Base-by-base conservation (phyloP, 2,797 vertebrate genomes). In the Arnoldichthys spilopterus region DNA sequence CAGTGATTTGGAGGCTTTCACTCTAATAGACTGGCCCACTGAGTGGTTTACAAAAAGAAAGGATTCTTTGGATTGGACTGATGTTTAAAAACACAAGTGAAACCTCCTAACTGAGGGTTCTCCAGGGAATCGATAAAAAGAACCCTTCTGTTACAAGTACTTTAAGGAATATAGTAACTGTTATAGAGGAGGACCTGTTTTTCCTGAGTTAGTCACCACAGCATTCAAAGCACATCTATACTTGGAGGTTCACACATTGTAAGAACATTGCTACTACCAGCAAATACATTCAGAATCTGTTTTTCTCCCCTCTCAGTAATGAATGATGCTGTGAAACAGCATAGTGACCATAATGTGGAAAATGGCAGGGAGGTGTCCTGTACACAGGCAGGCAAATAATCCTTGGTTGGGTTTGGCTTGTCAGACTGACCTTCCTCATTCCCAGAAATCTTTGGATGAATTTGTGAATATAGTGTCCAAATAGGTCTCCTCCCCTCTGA, bases 401-500 rank as follows among this genome's bases (percentile, higher is more conserved):
- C 47, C 26, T 26, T 30, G 45, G 66, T 49, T 49, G 45, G 26
- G 18, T 49, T 62, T 47, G 26, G 63, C 4, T 68, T 47, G 26
- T 69, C 47, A 56, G 26, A 63, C 37, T 64, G 69, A 72, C 59
- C 66, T 15, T 49, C 51, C 26, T 69, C 26, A 69, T 69, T 69
- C 45, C 66, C 66, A 69, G 66, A 69, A 69, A 69, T 30, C 45
- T 49, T 51, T 63, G 68, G 61, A 71, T 3, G 61, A 58, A 54
- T 78, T 51, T 37, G 30, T 47, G 71, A 22, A 71, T 40, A 28
- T 20, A 59, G 28, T 78, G 51, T 40, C 37, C 59, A 78, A 34
- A 64, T 9, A 30, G 59, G 37, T 45, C 24, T 76, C 63, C 59
- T 30, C 24, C 22, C 51, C 43, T 45, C 22, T 5, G 26, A 56